phyloP scores from a whole-genome alignment of 2,797 vertebrate genomes.

The Bovichtus diacanthus region DNA sequence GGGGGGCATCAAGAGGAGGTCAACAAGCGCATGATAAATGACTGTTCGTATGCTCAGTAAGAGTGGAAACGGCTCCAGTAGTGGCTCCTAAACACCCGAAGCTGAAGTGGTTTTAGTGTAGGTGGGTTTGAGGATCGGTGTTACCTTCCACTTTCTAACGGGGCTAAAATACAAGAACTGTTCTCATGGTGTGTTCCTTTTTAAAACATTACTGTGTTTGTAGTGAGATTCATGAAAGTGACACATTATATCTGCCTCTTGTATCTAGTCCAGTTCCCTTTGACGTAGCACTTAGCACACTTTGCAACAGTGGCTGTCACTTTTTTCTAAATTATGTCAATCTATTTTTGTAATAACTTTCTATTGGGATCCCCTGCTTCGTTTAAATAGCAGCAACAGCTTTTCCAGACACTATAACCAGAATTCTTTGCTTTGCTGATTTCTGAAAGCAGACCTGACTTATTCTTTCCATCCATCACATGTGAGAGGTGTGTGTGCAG shows the following conservation, averaged over 20 bases:
- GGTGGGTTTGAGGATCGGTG: background rate
- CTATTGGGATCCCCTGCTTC: background rate
- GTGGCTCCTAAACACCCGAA: background rate
- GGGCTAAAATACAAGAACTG: background rate
- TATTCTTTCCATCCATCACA: slow-evolving; percentile 12
- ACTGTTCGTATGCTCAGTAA: background rate
- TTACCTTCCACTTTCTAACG: background rate
- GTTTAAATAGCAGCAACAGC: background rate
- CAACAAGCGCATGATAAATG: slow-evolving; percentile 16
- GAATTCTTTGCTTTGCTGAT: slow-evolving; percentile 11
- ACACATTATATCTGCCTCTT: background rate
- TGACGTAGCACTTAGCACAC: background rate
- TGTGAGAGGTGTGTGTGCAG: slow-evolving; percentile 12
- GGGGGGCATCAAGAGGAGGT: background rate
- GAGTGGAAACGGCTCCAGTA: slow-evolving; percentile 5
- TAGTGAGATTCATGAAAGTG: background rate
- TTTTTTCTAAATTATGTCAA: background rate
- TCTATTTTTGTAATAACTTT: background rate
- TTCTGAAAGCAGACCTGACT: background rate
- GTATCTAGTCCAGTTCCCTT: background rate
- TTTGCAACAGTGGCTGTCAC: background rate
- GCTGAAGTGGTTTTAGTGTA: background rate
- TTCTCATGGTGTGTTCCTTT: background rate
- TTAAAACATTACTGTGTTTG: background rate
- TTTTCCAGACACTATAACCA: background rate